phyloP scores from a whole-genome alignment of 2,797 vertebrate species.

The Pipistrellus pygmaeus region DNA sequence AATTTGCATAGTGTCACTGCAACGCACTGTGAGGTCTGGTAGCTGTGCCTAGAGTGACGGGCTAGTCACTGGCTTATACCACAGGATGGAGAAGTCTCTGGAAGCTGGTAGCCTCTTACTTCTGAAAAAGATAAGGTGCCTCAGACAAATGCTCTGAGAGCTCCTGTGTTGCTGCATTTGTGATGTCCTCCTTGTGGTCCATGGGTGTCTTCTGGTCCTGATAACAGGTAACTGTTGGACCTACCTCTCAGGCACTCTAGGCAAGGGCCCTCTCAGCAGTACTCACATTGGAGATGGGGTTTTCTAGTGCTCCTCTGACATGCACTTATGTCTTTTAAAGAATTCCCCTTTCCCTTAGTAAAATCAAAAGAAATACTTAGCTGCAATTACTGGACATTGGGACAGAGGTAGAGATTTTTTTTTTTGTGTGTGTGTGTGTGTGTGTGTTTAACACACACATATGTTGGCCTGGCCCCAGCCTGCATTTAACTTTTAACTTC shows the following conservation, averaged over 20 bases:
- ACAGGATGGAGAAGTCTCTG: background rate
- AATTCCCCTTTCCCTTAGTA: background rate
- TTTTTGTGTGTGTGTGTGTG: too few relatives aligned
- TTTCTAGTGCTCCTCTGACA: background rate
- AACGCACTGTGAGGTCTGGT: background rate
- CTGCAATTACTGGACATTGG: background rate
- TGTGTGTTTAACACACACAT: too few relatives aligned
- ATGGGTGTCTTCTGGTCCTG: background rate
- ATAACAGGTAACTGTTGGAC: background rate
- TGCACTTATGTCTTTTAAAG: slow-evolving; percentile 12
- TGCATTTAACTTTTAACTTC: slow-evolving; percentile 1
- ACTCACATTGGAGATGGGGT: background rate
- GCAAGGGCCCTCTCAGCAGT: background rate
- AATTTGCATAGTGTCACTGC: background rate
- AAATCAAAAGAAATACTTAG: slow-evolving; percentile 3
- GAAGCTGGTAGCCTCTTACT: background rate
- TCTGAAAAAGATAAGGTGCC: background rate
- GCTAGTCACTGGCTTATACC: too few relatives aligned
- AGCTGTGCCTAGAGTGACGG: background rate
- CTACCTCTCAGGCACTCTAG: background rate
- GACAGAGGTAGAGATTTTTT: background rate
- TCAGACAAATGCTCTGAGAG: background rate
- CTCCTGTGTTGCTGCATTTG: background rate
- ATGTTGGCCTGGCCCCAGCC: background rate
- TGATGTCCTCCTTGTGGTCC: background rate